A percentile compares a stretch with the other conserved stretches of the same genome.
phyloP scores from a whole-genome alignment of 2,888 invertebrate genomes.

The Netelia fuscicornis region DNA sequence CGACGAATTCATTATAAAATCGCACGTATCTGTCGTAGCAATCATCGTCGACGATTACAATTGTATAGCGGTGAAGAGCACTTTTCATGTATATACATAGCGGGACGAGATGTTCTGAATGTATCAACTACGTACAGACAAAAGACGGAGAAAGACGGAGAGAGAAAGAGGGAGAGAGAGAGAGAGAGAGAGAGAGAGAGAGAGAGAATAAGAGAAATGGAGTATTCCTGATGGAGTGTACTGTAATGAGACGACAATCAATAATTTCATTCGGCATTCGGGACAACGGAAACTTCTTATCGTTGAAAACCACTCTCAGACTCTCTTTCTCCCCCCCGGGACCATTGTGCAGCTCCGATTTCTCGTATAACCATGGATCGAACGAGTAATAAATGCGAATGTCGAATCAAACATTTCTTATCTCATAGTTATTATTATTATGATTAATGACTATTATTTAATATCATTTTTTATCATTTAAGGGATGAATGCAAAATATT shows the following conservation, averaged over 20 bases:
- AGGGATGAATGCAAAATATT: neutral
- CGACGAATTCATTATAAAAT: conserved; percentile 31
- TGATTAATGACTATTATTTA: neutral
- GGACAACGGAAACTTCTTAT: conserved; percentile 57
- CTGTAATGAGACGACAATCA: conserved; percentile 60
- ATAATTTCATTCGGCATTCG: conserved; percentile 54
- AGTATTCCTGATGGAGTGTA: neutral
- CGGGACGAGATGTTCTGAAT: neutral
- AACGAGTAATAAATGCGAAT: neutral
- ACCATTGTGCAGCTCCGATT: conserved; percentile 27
- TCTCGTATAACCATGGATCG: conserved; percentile 6
- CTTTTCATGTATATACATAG: neutral
- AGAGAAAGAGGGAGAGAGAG: no score
- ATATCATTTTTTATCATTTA: neutral
- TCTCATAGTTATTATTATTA: neutral
- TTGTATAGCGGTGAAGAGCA: conserved; percentile 8
- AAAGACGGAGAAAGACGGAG: no score
- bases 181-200: no score
- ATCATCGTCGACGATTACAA: conserved; percentile 1
- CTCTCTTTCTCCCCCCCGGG: conserved; percentile 6
- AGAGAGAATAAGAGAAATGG: no score
- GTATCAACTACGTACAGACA: no score
- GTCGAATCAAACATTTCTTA: conserved; percentile 10
- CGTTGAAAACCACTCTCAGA: conserved; percentile 57
- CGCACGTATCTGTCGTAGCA: conserved; percentile 1